phyloP scores from a whole-genome alignment of 2,113 vertebrate genomes.

The Hymenochirus boettgeri region DNA sequence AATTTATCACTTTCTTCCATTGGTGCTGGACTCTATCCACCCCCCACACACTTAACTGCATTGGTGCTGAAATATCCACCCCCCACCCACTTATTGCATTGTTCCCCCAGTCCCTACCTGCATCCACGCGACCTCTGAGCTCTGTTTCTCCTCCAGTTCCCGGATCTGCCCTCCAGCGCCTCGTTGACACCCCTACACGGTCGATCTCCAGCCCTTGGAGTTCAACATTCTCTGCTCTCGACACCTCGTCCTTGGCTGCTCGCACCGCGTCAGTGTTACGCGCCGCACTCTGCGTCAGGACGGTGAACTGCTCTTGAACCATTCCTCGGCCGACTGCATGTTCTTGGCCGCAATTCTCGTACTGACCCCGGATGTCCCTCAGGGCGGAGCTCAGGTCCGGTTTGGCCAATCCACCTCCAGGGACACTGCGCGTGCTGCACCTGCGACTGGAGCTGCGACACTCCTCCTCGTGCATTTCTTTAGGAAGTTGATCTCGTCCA shows the following conservation, averaged over 20 bases:
- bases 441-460: constrained; percentile 87
- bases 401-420: constrained; percentile 84
- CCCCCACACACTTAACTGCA: no score
- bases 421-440: constrained; percentile 81
- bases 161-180: constrained; percentile 84
- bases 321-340: constrained; percentile 89
- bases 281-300: constrained; percentile 74
- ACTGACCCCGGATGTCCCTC: constrained; percentile 85
- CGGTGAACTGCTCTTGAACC: constrained; percentile 88
- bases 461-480: constrained; percentile 88
- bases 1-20: no score
- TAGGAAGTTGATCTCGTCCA: constrained; percentile 89
- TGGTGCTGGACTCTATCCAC: no score
- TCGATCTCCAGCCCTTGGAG: constrained; percentile 83
- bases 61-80: no score
- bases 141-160: constrained; percentile 87
- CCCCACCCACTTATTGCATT: no score
- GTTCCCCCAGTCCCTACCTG: constrained; percentile 73
- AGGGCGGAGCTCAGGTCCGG: constrained; percentile 87
- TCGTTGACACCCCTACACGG: constrained; percentile 81
- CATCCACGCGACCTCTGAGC: constrained; percentile 74
- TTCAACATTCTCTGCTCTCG: constrained; percentile 84
- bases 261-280: constrained; percentile 76
- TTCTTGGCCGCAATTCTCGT: constrained; percentile 93
- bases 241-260: constrained; percentile 78